phyloP scores from a whole-genome alignment of 2,113 vertebrate species.

The Cephalopterus ornatus region DNA sequence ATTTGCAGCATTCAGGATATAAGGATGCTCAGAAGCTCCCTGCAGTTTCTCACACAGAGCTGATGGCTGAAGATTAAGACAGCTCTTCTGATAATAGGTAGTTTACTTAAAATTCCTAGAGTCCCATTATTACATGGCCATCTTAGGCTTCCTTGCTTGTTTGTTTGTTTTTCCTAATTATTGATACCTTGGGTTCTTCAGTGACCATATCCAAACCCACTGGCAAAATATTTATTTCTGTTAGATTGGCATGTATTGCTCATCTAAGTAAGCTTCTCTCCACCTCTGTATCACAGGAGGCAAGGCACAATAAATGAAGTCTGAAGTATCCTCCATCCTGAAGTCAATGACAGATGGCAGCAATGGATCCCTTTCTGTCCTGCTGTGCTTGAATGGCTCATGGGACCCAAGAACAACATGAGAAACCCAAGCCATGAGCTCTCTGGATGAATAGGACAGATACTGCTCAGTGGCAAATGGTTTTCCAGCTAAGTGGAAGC shows the following conservation, averaged over 20 bases:
- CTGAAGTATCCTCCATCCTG: background rate
- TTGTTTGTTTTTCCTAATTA: background rate
- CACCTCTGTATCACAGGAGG: background rate
- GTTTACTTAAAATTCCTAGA: background rate
- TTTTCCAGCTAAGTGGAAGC: background rate
- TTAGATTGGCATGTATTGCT: background rate
- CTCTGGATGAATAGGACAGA: background rate
- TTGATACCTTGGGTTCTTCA: background rate
- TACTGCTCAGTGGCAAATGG: background rate
- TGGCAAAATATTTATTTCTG: background rate
- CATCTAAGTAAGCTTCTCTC: background rate
- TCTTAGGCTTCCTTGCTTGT: background rate
- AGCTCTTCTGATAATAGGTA: background rate
- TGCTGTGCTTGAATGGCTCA: background rate
- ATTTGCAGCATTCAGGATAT: background rate
- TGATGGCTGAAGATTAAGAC: background rate
- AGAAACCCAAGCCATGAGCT: background rate
- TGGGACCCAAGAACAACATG: background rate
- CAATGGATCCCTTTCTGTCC: background rate
- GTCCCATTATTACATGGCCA: background rate
- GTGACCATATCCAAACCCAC: background rate
- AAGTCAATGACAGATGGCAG: background rate
- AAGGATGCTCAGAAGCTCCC: background rate
- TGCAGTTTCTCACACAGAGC: background rate
- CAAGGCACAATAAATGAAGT: background rate